Evolutionary conservation across 2,113 vertebrate genomes (phyloP).

Genomic region (Climacteris rufus): DNA sequence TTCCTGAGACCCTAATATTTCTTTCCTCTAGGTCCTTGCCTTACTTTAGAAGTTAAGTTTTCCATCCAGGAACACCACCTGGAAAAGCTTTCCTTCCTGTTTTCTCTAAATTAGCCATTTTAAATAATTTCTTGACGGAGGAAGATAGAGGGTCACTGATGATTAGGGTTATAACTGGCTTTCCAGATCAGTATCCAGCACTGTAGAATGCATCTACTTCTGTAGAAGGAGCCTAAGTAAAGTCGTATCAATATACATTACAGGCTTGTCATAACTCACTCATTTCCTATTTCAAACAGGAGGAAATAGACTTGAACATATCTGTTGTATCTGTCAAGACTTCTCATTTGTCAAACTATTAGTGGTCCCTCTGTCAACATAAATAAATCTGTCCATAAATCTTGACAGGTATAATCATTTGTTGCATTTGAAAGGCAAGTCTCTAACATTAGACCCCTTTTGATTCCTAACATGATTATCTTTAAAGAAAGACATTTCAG

Average conservation of each 20-base stretch:
- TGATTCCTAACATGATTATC: slow-evolving; percentile 77
- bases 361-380: slow-evolving; percentile 77
- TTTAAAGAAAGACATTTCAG: slow-evolving; percentile 71
- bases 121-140: not conserved
- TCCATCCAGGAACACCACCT: not conserved
- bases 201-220: not conserved
- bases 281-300: slow-evolving; percentile 57
- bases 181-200: not conserved
- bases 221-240: not conserved
- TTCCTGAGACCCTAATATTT: not conserved
- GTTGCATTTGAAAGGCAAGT: slow-evolving; percentile 78
- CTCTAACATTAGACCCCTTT: slow-evolving; percentile 75
- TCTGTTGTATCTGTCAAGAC: slow-evolving; percentile 74
- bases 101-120: slow-evolving; percentile 10
- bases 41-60: not conserved
- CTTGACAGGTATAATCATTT: slow-evolving; percentile 79
- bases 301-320: slow-evolving; percentile 69
- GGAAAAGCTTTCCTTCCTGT: slow-evolving; percentile 12
- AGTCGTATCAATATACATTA: slow-evolving; percentile 32
- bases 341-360: slow-evolving; percentile 77
- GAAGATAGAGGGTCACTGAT: not conserved
- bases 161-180: not conserved
- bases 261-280: slow-evolving; percentile 61
- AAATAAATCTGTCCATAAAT: slow-evolving; percentile 82
- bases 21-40: not conserved